Base-by-base conservation (phyloP, 2,113 vertebrate genomes). In the Platycercus adscitus region DNA sequence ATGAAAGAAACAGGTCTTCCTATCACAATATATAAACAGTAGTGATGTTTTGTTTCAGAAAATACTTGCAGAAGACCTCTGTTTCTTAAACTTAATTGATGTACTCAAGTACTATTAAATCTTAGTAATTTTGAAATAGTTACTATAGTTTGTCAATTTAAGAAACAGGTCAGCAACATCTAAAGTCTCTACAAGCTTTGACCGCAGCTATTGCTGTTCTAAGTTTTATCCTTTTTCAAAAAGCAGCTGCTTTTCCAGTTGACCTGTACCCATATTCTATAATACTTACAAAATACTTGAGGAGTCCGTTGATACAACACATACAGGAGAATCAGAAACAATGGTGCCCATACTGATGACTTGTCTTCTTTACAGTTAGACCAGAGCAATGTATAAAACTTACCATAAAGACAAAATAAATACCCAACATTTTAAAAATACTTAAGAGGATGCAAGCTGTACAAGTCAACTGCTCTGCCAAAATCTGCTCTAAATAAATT, bases 321-420 rank as follows among this genome's bases (percentile, higher is more conserved):
- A 65, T 17, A 18, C 0, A 3, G 35, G 16, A 68, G 17, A 88
- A 86, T 13, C 11, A 52, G 21, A 83, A 84, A 20, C 10, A 52
- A 70, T 0, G 0, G 33, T 6, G 12, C 19, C 55, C 39, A 60
- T 19, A 33, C 10, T 26, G 26, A 39, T 10, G 4, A 33, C 31
- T n/a, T 41, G 2, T 8, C 72, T 31, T 35, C 33, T 81, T 63
- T 37, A 56, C 7, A 72, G 31, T 60, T n/a, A 61, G 24, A 78
- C 8, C 20, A 70, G 8, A 86, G 80, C 28, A 83, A 80, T 0
- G 0, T 15, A 55, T 16, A 77, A 83, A 86, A 50, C 28, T 52
- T 76, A 39, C 3, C 41, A 76, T 10, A 70, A 70, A 75, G 23
- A 65, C 11, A 55, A 87, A 13, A 75, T 43, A 81, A 61, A 68